Evolutionary conservation across 2,113 vertebrate genomes (phyloP).

Genomic region (Urocolius indicus): DNA sequence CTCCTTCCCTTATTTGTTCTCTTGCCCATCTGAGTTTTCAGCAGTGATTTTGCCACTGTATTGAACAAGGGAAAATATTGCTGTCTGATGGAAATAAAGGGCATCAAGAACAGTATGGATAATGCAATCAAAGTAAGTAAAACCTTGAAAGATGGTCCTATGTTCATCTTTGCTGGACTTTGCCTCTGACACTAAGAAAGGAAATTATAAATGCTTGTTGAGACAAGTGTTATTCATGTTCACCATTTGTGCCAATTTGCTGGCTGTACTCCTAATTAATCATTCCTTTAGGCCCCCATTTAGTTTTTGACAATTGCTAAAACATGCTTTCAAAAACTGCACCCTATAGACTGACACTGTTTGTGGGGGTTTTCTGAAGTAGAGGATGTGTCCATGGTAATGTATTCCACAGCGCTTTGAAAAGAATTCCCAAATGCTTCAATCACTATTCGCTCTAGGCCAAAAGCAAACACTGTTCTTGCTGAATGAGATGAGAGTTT

Average conservation of each 20-base stretch:
- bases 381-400: neutral
- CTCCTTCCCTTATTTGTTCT: neutral
- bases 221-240: constrained; percentile 26
- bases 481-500: neutral
- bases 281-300: constrained; percentile 39
- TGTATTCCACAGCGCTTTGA: constrained; percentile 34
- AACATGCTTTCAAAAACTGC: neutral
- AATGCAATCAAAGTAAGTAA: neutral
- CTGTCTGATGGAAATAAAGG: neutral
- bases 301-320: neutral
- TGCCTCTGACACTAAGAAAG: neutral
- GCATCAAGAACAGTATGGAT: neutral
- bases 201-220: constrained; percentile 11
- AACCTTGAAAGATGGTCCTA: neutral
- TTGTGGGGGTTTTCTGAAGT: neutral
- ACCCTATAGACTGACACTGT: neutral
- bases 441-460: constrained; percentile 24
- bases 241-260: constrained; percentile 12
- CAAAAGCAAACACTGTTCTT: constrained; percentile 46
- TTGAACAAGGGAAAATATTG: neutral
- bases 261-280: constrained; percentile 53
- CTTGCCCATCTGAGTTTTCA: neutral
- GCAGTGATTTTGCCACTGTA: neutral
- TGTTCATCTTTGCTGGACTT: neutral
- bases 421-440: constrained; percentile 43